Evolutionary conservation across 1,140 invertebrate genomes (phyloP).

Genomic region (Pantala flavescens): DNA sequence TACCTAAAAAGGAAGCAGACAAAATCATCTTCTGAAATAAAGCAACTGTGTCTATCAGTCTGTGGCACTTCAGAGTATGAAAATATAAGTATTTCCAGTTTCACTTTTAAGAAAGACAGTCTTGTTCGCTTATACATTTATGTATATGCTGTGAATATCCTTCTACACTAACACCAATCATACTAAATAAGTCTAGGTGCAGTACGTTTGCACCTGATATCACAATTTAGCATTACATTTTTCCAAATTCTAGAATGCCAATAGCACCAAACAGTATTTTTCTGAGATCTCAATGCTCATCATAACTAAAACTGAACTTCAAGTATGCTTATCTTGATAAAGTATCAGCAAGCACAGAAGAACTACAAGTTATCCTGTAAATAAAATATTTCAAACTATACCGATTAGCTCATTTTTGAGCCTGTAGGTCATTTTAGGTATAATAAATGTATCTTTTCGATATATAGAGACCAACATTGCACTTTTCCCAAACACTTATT

Average conservation of each 20-base stretch:
- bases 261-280: conserved; percentile 3
- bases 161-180: not conserved
- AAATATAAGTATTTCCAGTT: conserved; percentile 8
- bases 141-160: not conserved
- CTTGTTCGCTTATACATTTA: not conserved
- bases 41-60: conserved; percentile 1
- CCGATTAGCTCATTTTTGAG: not conserved
- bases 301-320: conserved; percentile 3
- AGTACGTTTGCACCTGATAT: not conserved
- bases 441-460: not conserved
- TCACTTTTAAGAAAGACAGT: conserved; percentile 10
- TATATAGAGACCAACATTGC: not conserved
- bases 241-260: conserved; percentile 9
- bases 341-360: not conserved
- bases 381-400: not conserved
- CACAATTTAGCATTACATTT: conserved; percentile 3
- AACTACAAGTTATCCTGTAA: not conserved
- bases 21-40: not conserved
- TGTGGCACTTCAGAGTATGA: not conserved
- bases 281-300: conserved; percentile 9
- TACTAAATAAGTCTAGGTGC: not conserved
- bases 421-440: not conserved
- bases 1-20: not conserved
- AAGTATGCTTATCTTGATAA: not conserved
- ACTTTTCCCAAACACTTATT: not conserved